Evolutionary conservation across 1,140 invertebrate genomes (phyloP).

Genomic region (Paralvinella palmiformis): DNA sequence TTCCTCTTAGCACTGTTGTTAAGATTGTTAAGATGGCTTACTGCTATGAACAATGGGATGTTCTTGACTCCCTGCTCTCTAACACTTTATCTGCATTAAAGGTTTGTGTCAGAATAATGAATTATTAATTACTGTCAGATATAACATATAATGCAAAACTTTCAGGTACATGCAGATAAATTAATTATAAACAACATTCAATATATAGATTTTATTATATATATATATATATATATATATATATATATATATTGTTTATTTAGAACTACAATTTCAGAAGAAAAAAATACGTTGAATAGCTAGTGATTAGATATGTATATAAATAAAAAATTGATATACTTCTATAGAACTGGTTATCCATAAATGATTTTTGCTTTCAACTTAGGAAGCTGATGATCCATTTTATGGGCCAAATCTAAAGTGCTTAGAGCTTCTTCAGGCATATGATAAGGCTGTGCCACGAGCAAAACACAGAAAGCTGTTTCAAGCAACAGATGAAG

Average conservation of each 20-base stretch:
- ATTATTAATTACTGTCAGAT: background rate
- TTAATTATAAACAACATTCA: too few species aligned
- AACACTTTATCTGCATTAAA: conserved; percentile 32
- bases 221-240: too few species aligned
- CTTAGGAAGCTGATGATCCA: conserved; percentile 13
- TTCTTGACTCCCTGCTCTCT: conserved; percentile 40
- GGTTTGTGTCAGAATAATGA: conserved; percentile 19
- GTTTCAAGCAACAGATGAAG: conserved; percentile 12
- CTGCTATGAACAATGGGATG: conserved; percentile 47
- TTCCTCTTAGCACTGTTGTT: conserved; percentile 40
- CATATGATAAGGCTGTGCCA: conserved; percentile 34
- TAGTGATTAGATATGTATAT: too few species aligned
- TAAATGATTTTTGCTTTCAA: background rate
- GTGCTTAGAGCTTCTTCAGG: conserved; percentile 37
- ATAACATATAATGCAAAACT: background rate
- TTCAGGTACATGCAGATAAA: background rate
- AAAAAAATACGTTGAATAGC: too few species aligned
- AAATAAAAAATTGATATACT: too few species aligned
- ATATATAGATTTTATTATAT: too few species aligned
- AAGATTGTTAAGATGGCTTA: conserved; percentile 45
- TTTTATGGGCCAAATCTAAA: conserved; percentile 31
- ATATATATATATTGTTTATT: too few species aligned
- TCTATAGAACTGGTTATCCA: too few species aligned
- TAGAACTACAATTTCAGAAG: too few species aligned
- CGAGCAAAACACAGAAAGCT: conserved; percentile 26